phyloP scores from a whole-genome alignment of 2,888 invertebrate genomes.

The Automeris io region DNA sequence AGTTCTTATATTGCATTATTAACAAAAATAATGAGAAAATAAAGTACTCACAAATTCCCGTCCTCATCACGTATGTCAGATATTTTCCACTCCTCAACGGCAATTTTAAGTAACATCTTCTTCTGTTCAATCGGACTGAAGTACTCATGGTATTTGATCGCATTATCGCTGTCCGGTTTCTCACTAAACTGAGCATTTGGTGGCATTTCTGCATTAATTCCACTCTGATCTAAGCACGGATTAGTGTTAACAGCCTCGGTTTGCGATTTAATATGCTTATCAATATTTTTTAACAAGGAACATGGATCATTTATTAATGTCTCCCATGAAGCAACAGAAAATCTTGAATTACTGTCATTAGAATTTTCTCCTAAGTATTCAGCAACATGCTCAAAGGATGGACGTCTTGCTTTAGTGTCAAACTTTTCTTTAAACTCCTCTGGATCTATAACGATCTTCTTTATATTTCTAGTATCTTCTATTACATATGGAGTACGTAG shows the following conservation, averaged over 20 bases:
- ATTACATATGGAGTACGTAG: conserved; percentile 41
- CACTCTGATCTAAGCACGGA: background rate
- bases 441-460: conserved; percentile 33
- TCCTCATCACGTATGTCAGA: conserved; percentile 43
- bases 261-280: conserved; percentile 13
- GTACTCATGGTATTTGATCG: background rate
- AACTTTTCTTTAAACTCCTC: conserved; percentile 18
- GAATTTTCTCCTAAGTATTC: conserved; percentile 38
- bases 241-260: background rate
- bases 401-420: too few species aligned
- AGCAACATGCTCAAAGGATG: background rate
- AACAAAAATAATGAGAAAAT: conserved; percentile 7
- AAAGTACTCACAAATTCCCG: conserved; percentile 52
- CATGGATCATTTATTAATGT: conserved; percentile 16
- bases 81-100: conserved; percentile 37
- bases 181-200: background rate
- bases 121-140: conserved; percentile 13
- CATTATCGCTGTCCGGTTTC: background rate
- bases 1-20: too few species aligned
- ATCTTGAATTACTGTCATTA: conserved; percentile 29
- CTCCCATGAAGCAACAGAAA: conserved; percentile 19
- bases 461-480: conserved; percentile 27
- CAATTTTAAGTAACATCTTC: conserved; percentile 42
- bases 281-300: conserved; percentile 16
- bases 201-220: background rate